Percentiles rank a stretch among this genome's conserved stretches.
These are phyloP conservation scores for Climacteris rufus DNA, from an alignment of 2,113 vertebrate species.

Conservation along the genomic window DNA sequence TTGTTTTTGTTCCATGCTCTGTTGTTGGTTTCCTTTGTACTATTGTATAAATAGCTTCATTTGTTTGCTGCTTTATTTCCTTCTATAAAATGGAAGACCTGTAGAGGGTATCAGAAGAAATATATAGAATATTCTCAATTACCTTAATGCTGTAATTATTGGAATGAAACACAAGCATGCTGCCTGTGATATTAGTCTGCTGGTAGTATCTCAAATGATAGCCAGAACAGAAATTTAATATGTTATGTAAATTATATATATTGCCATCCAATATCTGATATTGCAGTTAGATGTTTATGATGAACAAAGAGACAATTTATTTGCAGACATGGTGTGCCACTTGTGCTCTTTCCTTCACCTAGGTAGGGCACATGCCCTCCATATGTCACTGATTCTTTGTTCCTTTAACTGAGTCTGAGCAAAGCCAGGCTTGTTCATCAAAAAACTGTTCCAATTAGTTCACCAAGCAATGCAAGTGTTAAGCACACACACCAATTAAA, in stretches of 20 bases:
- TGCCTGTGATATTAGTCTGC: neutral
- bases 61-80: neutral
- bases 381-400: neutral
- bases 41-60: neutral
- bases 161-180: neutral
- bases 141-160: neutral
- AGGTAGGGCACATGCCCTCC: neutral
- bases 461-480: neutral
- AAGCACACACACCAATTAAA: neutral
- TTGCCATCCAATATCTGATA: neutral
- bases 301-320: neutral
- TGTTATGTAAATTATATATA: neutral
- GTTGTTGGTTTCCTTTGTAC: neutral
- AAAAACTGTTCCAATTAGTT: neutral
- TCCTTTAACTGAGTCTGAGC: neutral
- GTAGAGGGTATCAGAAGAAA: neutral
- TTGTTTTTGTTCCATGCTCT: neutral
- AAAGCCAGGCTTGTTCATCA: neutral
- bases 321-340: fast-evolving
- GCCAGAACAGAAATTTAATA: neutral
- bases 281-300: neutral
- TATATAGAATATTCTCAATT: neutral
- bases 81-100: neutral
- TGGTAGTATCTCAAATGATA: neutral
- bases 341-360: neutral